Evolutionary conservation across 2,113 vertebrate genomes (phyloP), one percentile per base, ranked within the genome.

Genomic region (Theristicus caerulescens): DNA sequence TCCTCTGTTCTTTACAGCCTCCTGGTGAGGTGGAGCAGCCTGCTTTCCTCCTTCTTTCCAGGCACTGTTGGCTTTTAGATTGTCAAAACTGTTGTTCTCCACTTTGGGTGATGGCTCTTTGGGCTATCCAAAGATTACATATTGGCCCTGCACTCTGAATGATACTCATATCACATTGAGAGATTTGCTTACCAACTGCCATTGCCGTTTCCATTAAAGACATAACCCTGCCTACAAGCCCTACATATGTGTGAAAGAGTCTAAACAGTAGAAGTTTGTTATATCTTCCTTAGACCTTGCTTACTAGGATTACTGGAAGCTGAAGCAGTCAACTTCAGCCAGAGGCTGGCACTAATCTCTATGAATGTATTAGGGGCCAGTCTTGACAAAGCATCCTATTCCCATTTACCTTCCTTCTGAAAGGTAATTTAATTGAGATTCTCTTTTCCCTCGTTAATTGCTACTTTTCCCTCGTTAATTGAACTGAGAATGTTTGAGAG

Each of bases 211-310:
- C 31, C 13, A 7, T 61, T 90, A 78, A 78, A 88, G 42, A 42
- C 29, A 38, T 51, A n/a, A 32, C 34, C 31, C 46, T 55, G 5
- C 20, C 47, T 82, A 20, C 22, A 62, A 70, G 27, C 13, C 40
- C 34, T 38, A 32, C 29, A 8, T 42, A 25, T 0, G 0, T 17
- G 44, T 69, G n/a, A 62, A 62, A 62, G 40, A 38, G 11, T 32
- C 26, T 25, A n/a, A 57, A 25, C 13, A 61, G 47, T 29, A 83
- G 19, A 76, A 61, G 15, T 58, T 76, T 72, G 12, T 83, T 86
- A 24, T 24, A 9, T 40, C 47, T 79, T 86, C 36, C 72, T 82
- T 65, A 55, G n/a, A 51, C 2, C 3, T 81, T 58, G 20, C 31
- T 76, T 89, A 31, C n/a, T 31, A 51, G 32, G 14, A 46, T 77